Percentiles rank a stretch among this genome's conserved stretches.
Conservation (phyloP, 2,888 invertebrate genomes). For the Rhamphomyia laevipes region DNA sequence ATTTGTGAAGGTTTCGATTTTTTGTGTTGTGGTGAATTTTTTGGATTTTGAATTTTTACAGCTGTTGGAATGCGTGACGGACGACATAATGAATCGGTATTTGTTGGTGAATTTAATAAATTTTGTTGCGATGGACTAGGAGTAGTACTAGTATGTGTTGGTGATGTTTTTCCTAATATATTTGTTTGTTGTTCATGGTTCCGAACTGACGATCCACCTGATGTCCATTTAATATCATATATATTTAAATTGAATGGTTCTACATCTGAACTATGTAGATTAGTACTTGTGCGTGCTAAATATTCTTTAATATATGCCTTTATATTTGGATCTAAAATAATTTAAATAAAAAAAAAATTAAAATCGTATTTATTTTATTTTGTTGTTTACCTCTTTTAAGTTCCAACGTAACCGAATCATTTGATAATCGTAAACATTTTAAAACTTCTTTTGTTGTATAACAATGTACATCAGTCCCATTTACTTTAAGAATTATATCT, state of each 20-base stretch:
- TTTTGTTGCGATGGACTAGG: conserved; percentile 11
- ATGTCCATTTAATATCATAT: conserved; percentile 34
- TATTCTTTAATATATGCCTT: conserved; percentile 68
- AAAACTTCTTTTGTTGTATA: conserved; percentile 90
- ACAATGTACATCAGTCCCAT: conserved; percentile 85
- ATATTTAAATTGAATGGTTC: conserved; percentile 35
- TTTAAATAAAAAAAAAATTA: background rate
- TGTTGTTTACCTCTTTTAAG: conserved; percentile 68
- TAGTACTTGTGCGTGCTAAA: conserved; percentile 46
- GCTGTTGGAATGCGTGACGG: conserved; percentile 47
- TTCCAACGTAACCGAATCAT: conserved; percentile 82
- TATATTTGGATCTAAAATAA: conserved; percentile 66
- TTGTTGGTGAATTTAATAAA: conserved; percentile 10
- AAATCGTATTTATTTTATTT: background rate
- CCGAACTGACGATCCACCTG: background rate
- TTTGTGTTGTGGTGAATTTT: conserved; percentile 36
- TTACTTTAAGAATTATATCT: conserved; percentile 86
- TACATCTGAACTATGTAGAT: conserved; percentile 41
- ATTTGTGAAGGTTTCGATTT: conserved; percentile 34
- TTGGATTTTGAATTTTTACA: conserved; percentile 27
- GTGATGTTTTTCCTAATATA: conserved; percentile 14
- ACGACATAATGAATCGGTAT: conserved; percentile 34
- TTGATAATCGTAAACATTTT: conserved; percentile 84
- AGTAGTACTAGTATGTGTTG: background rate
- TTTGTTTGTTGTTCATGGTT: conserved; percentile 16